Conservation (phyloP, 2,113 vertebrate genomes). For the Scartelaos histophorus region DNA sequence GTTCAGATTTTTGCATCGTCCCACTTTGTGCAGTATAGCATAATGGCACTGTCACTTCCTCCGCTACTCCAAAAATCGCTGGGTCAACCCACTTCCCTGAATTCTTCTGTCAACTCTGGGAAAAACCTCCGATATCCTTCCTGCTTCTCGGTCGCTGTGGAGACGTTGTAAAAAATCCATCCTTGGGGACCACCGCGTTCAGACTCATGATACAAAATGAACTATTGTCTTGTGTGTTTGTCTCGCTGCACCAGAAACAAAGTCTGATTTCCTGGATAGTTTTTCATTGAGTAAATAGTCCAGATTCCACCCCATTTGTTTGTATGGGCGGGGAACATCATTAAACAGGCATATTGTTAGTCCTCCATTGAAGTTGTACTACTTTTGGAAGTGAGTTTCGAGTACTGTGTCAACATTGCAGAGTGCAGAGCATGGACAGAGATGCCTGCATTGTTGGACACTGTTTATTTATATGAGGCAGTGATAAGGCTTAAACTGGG, state of each 20-base stretch:
- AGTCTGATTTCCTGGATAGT: slow-evolving; percentile 45
- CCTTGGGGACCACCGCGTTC: slow-evolving; percentile 41
- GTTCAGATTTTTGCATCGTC: slow-evolving; percentile 6
- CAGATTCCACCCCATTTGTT: slow-evolving; percentile 48
- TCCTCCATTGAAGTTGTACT: slow-evolving; percentile 24
- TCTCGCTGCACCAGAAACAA: slow-evolving; percentile 39
- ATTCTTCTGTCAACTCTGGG: slow-evolving; percentile 77
- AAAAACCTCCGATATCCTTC: slow-evolving; percentile 77
- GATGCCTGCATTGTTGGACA: slow-evolving; percentile 49
- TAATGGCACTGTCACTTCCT: slow-evolving; percentile 63
- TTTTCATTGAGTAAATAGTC: slow-evolving; percentile 60
- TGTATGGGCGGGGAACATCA: slow-evolving; percentile 32
- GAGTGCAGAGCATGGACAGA: slow-evolving; percentile 30
- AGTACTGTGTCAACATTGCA: slow-evolving; percentile 53
- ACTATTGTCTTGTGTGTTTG: slow-evolving; percentile 63
- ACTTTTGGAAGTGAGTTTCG: slow-evolving; percentile 14
- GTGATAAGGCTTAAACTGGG: slow-evolving; percentile 41
- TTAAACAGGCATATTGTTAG: slow-evolving; percentile 41
- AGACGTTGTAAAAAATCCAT: slow-evolving; percentile 52
- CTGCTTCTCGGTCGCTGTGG: slow-evolving; percentile 51
- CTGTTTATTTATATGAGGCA: slow-evolving; percentile 57
- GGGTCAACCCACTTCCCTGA: slow-evolving; percentile 73
- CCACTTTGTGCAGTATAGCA: slow-evolving; percentile 33
- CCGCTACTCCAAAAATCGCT: slow-evolving; percentile 60
- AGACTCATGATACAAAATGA: slow-evolving; percentile 35